These are phyloP conservation scores for Tribolium castaneum DNA, from an alignment of 1,140 invertebrate species.

Conservation along the genomic window DNA sequence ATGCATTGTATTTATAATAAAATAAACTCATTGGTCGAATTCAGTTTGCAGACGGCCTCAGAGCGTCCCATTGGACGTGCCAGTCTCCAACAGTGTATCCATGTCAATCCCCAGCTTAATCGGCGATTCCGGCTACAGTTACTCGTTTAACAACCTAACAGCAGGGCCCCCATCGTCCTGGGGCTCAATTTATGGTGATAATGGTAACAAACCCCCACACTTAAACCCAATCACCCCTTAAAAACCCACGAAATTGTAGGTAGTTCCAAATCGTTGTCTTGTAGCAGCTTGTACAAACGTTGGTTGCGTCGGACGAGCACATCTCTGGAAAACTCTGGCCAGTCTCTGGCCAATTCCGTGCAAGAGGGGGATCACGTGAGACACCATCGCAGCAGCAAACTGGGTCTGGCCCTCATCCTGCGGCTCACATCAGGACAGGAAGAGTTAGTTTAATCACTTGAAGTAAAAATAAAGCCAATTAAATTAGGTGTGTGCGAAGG, in stretches of 20 bases:
- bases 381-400: constrained; percentile 64
- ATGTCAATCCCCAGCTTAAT: constrained; percentile 52
- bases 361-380: constrained; percentile 19
- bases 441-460: constrained; percentile 63
- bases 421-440: constrained; percentile 65
- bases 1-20: too few relatives aligned
- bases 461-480: constrained; percentile 1
- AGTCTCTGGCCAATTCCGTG: constrained; percentile 44
- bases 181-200: background rate
- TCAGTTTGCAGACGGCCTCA: constrained; percentile 48
- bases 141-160: constrained; percentile 52
- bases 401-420: constrained; percentile 70
- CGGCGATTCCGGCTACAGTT: constrained; percentile 58
- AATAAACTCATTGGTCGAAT: background rate
- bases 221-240: background rate
- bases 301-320: constrained; percentile 55
- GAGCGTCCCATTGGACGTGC: constrained; percentile 57
- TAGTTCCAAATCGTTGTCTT: constrained; percentile 50
- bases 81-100: constrained; percentile 39
- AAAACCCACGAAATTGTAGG: background rate
- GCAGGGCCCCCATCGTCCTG: constrained; percentile 10
- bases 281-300: constrained; percentile 54
- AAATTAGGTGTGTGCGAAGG: constrained; percentile 4
- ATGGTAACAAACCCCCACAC: background rate
- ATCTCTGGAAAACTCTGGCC: constrained; percentile 49